Evolutionary conservation across 2,113 vertebrate genomes (phyloP).

Genomic region (Engraulis encrasicolus): DNA sequence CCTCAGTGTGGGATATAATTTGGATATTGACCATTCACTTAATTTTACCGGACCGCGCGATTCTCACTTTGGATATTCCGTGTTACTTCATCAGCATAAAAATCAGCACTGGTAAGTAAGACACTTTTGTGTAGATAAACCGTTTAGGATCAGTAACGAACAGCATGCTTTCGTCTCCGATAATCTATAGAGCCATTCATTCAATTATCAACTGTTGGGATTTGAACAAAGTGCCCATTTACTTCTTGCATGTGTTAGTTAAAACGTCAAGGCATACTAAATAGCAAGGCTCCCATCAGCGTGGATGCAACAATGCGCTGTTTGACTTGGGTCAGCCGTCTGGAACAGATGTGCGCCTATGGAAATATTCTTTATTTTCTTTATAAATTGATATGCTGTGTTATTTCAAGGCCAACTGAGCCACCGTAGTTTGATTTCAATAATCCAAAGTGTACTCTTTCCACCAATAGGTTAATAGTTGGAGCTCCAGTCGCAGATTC

Average conservation of each 20-base stretch:
- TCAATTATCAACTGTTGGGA: background rate
- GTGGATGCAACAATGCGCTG: conserved; percentile 9
- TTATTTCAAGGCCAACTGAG: no score
- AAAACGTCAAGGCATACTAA: conserved; percentile 50
- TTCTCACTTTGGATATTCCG: conserved; percentile 90
- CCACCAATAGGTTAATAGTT: conserved; percentile 79
- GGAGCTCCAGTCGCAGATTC: conserved; percentile 86
- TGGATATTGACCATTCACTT: conserved; percentile 81
- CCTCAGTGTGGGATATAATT: conserved; percentile 75
- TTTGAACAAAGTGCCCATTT: background rate
- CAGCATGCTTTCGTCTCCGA: background rate
- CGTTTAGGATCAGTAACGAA: background rate
- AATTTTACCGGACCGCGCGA: conserved; percentile 73
- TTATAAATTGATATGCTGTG: background rate
- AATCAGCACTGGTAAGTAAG: conserved; percentile 80
- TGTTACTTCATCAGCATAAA: conserved; percentile 82
- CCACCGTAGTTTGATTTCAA: background rate
- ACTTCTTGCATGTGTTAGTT: conserved; percentile 34
- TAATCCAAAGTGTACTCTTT: background rate
- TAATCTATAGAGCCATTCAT: background rate
- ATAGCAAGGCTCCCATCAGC: conserved; percentile 25
- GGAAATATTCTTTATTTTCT: no score
- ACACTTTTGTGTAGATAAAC: background rate
- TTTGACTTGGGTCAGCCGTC: conserved; percentile 15
- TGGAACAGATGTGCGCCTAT: background rate